A percentile compares a stretch with the other conserved stretches of the same genome.
Conservation (phyloP, 2,113 vertebrate genomes). For the Anguilla rostrata region DNA sequence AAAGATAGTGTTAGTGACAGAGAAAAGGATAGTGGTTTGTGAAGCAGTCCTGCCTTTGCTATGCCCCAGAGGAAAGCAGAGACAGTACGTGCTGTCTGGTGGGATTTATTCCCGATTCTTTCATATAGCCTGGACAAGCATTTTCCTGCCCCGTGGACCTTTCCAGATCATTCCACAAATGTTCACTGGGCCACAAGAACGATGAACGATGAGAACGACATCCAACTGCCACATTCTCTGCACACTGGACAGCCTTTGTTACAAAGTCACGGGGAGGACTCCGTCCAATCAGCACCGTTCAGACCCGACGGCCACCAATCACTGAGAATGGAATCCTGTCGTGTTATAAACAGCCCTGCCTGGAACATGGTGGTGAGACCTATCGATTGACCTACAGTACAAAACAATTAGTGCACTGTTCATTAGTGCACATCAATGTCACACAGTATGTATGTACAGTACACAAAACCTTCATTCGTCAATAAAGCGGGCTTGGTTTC, state of each 20-base stretch:
- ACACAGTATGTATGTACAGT: background rate
- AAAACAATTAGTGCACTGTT: background rate
- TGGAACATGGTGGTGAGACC: background rate
- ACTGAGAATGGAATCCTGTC: background rate
- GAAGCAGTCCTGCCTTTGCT: no score
- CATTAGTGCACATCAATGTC: background rate
- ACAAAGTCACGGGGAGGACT: background rate
- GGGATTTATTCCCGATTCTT: background rate
- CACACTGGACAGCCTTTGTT: background rate
- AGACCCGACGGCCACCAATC: background rate
- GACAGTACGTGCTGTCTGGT: no score
- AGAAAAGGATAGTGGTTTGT: no score
- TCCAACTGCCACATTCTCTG: background rate
- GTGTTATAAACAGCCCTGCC: background rate
- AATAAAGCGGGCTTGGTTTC: background rate
- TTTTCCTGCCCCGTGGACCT: background rate
- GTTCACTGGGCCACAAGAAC: background rate
- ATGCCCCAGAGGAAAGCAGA: no score
- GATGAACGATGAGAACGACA: no score
- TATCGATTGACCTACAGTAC: background rate
- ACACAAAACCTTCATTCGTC: background rate
- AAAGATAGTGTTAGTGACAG: no score
- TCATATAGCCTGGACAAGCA: background rate
- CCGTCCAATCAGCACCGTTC: background rate
- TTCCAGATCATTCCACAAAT: background rate